phyloP scores from a whole-genome alignment of 2,888 invertebrate species.

The Phortica okadai region DNA sequence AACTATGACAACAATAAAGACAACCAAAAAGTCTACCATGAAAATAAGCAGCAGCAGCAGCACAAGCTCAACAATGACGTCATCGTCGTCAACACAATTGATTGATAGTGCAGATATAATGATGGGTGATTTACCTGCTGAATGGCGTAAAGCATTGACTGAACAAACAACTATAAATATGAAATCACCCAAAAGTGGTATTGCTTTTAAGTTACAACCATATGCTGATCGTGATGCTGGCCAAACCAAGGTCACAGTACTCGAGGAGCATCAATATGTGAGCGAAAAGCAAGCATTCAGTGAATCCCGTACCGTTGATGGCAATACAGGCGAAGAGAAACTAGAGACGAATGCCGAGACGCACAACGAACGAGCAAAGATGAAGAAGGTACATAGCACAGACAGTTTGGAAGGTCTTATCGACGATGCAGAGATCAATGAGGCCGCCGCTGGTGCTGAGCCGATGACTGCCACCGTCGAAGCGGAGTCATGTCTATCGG shows the following conservation, averaged over 20 bases:
- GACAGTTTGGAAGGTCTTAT: slow-evolving; percentile 64
- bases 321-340: slow-evolving; percentile 68
- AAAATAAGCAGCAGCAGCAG: slow-evolving; percentile 52
- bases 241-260: slow-evolving; percentile 56
- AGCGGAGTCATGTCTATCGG: slow-evolving; percentile 73
- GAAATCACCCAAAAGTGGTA: slow-evolving; percentile 36
- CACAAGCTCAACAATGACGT: slow-evolving; percentile 36
- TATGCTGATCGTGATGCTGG: slow-evolving; percentile 60
- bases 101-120: slow-evolving; percentile 15
- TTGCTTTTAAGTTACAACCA: slow-evolving; percentile 68
- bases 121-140: slow-evolving; percentile 28
- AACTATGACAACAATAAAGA: slow-evolving; percentile 50
- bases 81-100: slow-evolving; percentile 24
- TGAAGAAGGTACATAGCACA: slow-evolving; percentile 70
- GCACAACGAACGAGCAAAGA: slow-evolving; percentile 66
- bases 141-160: slow-evolving; percentile 30
- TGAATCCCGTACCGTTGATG: slow-evolving; percentile 64
- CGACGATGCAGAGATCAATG: slow-evolving; percentile 53
- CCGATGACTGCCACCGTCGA: slow-evolving; percentile 74
- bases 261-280: slow-evolving; percentile 68
- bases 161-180: not conserved
- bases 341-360: slow-evolving; percentile 67
- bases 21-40: slow-evolving; percentile 49
- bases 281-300: slow-evolving; percentile 68
- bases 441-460: slow-evolving; percentile 41